phyloP scores from a whole-genome alignment of 1,140 invertebrate genomes.

The Hylaeus anthracinus region DNA sequence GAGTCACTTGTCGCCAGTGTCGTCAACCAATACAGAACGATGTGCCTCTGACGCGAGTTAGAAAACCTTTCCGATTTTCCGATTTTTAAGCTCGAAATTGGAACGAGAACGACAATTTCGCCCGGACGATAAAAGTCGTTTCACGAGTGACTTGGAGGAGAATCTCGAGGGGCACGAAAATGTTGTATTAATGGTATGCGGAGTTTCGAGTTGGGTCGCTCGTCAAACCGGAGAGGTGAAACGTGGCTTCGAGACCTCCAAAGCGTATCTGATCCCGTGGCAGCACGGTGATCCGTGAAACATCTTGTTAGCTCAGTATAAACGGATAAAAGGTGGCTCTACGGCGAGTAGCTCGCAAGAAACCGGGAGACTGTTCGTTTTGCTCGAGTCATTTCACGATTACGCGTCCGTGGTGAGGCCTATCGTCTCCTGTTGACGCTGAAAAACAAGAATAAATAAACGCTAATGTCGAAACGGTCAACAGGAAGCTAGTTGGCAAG shows the following conservation, averaged over 20 bases:
- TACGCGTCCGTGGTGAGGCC: neutral
- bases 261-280: constrained; percentile 73
- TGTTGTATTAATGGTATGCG: constrained; percentile 55
- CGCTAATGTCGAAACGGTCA: neutral
- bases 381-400: neutral
- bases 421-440: no score
- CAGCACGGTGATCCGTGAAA: constrained; percentile 77
- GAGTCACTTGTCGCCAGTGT: no score
- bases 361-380: constrained; percentile 33
- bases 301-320: constrained; percentile 77
- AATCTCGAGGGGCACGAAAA: constrained; percentile 36
- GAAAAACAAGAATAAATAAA: no score
- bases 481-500: neutral
- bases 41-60: neutral
- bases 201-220: constrained; percentile 58
- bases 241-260: constrained; percentile 71
- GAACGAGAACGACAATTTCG: no score
- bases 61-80: no score
- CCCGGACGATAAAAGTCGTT: no score
- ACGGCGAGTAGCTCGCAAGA: constrained; percentile 55
- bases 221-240: constrained; percentile 66
- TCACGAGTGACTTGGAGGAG: neutral
- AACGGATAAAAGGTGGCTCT: constrained; percentile 68
- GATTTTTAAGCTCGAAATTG: no score
- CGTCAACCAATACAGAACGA: no score